A percentile compares a stretch with the other conserved stretches of the same genome.
These are phyloP conservation scores for Sylvilagus bachmani DNA, from an alignment of 2,113 vertebrate species.

Conservation along the genomic window DNA sequence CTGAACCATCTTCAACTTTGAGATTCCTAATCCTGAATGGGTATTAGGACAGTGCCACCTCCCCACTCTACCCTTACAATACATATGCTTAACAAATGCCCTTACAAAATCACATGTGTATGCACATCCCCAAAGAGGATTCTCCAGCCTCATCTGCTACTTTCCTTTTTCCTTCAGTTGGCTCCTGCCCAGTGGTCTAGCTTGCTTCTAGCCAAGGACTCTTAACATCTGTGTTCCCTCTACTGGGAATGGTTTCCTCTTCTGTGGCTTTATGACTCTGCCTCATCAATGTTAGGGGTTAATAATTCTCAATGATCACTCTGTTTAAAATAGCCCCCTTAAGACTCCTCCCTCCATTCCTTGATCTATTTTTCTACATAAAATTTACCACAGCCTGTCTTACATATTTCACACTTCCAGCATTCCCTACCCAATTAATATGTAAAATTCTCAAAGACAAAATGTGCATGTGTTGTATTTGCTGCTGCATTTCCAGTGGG, in stretches of 20 bases:
- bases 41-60: accelerated
- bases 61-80: too few species aligned
- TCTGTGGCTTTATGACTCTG: background rate
- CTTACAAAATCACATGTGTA: background rate
- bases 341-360: background rate
- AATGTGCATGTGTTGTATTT: background rate
- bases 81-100: too few species aligned
- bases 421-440: background rate
- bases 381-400: background rate
- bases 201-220: accelerated
- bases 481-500: background rate
- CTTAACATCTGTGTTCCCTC: background rate
- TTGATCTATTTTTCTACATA: background rate
- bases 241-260: background rate
- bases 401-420: background rate
- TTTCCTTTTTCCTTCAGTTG: background rate
- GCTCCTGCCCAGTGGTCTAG: background rate
- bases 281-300: background rate
- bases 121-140: background rate
- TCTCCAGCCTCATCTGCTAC: background rate
- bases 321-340: background rate
- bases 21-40: background rate
- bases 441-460: background rate
- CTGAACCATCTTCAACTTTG: background rate
- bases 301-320: background rate